Percentiles rank a stretch among this genome's conserved stretches.
Conservation (phyloP, 2,888 invertebrate species). For the Hydrotaea diabolus region DNA sequence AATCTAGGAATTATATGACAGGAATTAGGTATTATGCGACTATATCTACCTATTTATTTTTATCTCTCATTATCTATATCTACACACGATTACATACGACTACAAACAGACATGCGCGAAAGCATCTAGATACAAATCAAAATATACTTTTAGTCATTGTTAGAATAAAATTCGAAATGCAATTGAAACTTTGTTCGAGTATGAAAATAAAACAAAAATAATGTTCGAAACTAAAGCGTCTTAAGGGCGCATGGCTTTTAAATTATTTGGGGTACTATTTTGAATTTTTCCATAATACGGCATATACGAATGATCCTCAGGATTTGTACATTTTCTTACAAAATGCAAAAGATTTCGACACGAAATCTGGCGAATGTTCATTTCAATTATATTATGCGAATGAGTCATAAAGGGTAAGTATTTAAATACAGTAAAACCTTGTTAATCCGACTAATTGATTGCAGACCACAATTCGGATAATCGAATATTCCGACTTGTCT, state of each 20-base stretch:
- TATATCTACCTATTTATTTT: constrained; percentile 14
- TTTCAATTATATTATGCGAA: no score
- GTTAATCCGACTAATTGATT: no score
- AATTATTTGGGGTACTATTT: neutral
- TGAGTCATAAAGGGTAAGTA: no score
- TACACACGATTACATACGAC: neutral
- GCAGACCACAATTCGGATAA: no score
- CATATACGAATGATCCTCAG: no score
- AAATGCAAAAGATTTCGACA: no score
- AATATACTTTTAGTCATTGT: constrained; percentile 28
- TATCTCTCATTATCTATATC: constrained; percentile 17
- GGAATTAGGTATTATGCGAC: constrained; percentile 16
- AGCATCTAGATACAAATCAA: constrained; percentile 14
- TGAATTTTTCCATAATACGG: no score
- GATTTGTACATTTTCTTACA: no score
- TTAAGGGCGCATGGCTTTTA: neutral
- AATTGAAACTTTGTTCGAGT: neutral
- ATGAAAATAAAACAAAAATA: constrained; percentile 1
- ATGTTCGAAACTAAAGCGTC: neutral
- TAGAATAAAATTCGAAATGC: constrained; percentile 18
- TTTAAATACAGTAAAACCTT: no score
- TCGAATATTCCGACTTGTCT: no score
- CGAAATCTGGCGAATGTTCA: no score
- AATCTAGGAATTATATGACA: constrained; percentile 28
- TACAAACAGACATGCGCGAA: neutral